Evolutionary conservation across 2,888 invertebrate species (phyloP), one percentile per base, ranked within the genome.

Genomic region (Epirrhoe tristata): DNA sequence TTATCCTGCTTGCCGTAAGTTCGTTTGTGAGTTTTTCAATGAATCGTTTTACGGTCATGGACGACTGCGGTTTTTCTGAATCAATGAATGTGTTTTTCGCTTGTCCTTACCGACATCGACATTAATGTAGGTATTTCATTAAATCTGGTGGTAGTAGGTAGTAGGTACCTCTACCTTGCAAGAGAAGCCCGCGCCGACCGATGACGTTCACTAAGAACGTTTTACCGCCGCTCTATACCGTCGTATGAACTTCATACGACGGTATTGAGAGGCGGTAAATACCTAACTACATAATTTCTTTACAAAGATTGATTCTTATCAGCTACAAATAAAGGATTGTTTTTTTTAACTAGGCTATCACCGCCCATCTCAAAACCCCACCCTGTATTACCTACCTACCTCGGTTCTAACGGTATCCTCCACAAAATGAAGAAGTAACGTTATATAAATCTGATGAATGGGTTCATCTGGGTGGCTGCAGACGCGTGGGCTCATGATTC

Each of bases 401-500:
- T 1, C n/a, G n/a, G n/a, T n/a, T n/a, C n/a, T n/a, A 48, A 48
- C 48, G 48, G 48, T 16, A 48, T 48, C 16, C 12, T 48, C 48
- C 6, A 16, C 6, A 14, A 46, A 46, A 6, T 14, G 6, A 14
- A 48, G 7, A 73, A 69, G 65, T 71, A 66, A 70, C 65, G 69
- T 58, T 67, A 72, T 58, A 58, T 39, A 69, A 69, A 70, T 67
- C 60, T 74, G 77, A 81, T 80, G 74, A 80, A 81, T 80, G 67
- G 58, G 63, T 73, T 78, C 77, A 80, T 79, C 77, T 79, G 75
- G 70, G 75, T 71, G 73, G 80, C 78, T 86, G 86, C 83, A 85
- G 77, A 80, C 77, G 69, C 67, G 90, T 90, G 87, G 90, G 90
- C 81, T 89, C 82, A 75, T 88, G 89, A 90, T 85, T 89, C 87